phyloP scores from a whole-genome alignment of 2,113 vertebrate genomes.

The Steatornis caripensis region DNA sequence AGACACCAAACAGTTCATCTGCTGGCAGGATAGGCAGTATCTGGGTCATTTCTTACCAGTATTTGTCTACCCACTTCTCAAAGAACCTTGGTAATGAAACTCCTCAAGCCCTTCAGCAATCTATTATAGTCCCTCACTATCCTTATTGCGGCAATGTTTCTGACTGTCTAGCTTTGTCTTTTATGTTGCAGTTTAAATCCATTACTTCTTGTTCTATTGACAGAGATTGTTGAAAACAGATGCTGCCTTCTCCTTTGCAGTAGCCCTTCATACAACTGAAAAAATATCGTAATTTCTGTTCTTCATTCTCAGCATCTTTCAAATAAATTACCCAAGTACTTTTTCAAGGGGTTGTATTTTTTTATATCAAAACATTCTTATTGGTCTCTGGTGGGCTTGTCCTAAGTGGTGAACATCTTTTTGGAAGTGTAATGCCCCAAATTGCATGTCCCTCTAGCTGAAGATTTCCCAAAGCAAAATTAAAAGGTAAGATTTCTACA shows the following conservation, averaged over 20 bases:
- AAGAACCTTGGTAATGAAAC: not conserved
- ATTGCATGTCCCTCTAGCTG: accelerated
- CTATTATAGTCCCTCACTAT: not conserved
- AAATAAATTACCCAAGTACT: not conserved
- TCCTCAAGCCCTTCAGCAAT: not conserved
- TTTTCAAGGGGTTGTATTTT: not conserved
- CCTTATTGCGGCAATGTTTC: not conserved
- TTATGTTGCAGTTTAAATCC: not conserved
- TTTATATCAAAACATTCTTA: not conserved
- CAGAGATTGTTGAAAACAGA: not conserved
- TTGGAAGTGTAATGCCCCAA: not conserved
- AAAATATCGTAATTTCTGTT: not conserved
- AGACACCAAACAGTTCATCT: not conserved
- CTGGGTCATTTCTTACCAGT: not conserved
- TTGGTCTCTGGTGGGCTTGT: not conserved
- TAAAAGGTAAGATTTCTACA: not conserved
- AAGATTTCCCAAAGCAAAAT: not conserved
- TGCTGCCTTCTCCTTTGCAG: not conserved
- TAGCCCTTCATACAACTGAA: not conserved
- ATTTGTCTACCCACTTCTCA: not conserved
- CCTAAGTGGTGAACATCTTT: not conserved
- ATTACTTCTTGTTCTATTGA: not conserved
- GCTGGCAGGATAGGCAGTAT: not conserved
- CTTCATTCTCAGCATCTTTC: not conserved
- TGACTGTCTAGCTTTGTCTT: not conserved